Evolutionary conservation across 2,797 vertebrate genomes (phyloP).

Genomic region (Rhinella marina): DNA sequence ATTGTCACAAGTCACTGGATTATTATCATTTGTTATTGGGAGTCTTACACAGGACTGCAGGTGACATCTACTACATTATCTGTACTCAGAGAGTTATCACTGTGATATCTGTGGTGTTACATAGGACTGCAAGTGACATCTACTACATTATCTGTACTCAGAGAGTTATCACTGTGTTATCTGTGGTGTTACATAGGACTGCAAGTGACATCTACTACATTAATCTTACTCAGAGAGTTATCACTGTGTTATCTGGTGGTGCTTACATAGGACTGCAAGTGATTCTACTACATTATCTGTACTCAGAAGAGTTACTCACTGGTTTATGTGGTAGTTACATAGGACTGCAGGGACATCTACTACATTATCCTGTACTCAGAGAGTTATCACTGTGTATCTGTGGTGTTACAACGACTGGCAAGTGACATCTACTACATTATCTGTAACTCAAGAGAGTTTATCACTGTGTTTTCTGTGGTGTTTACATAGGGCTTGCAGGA

Average conservation of each 20-base stretch:
- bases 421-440: too few relatives aligned
- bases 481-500: too few relatives aligned
- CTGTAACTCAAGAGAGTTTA: too few relatives aligned
- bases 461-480: too few relatives aligned
- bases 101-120: too few relatives aligned
- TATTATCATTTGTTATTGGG: neutral
- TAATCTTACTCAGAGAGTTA: neutral
- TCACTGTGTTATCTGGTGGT: neutral
- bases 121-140: neutral
- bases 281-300: neutral
- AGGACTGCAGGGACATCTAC: too few relatives aligned
- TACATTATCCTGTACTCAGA: too few relatives aligned
- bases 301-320: too few relatives aligned
- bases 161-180: neutral
- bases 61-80: neutral
- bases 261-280: neutral
- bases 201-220: neutral
- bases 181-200: neutral
- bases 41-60: neutral
- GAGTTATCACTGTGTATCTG: too few relatives aligned
- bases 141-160: neutral
- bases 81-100: neutral
- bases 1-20: neutral
- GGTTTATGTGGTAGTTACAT: too few relatives aligned
- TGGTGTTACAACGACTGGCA: too few relatives aligned